phyloP scores from a whole-genome alignment of 2,888 invertebrate genomes.

The Sinhomidia bicolor region DNA sequence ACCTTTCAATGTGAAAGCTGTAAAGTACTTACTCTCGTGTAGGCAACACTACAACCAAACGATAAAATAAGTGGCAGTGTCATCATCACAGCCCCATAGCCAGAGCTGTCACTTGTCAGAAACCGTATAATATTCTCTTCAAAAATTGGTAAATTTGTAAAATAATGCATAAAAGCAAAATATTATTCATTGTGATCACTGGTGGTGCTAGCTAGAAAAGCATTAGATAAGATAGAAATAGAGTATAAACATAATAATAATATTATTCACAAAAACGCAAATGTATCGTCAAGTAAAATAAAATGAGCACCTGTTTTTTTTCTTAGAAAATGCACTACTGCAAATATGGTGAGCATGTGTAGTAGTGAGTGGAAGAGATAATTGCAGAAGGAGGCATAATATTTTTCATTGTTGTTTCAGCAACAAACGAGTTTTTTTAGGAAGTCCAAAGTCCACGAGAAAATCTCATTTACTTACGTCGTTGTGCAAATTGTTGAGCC shows the following conservation, averaged over 20 bases:
- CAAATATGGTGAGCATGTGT: background rate
- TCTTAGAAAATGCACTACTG: background rate
- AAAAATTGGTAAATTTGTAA: background rate
- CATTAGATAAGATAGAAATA: too few species aligned
- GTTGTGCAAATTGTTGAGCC: constrained; percentile 57
- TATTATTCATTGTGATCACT: background rate
- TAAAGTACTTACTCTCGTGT: too few species aligned
- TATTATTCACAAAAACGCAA: background rate
- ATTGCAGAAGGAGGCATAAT: constrained; percentile 15
- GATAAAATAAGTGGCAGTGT: too few species aligned
- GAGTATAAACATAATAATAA: too few species aligned
- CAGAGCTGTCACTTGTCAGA: background rate
- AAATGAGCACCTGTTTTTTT: background rate
- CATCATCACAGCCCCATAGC: background rate
- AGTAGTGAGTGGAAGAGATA: constrained; percentile 3
- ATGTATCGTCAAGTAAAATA: background rate
- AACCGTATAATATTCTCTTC: background rate
- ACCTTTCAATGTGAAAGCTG: too few species aligned
- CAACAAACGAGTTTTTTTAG: constrained; percentile 65
- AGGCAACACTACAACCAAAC: too few species aligned
- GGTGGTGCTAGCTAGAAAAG: background rate
- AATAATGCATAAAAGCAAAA: background rate
- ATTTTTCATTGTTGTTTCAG: background rate
- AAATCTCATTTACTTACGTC: constrained; percentile 43
- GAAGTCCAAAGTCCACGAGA: constrained; percentile 73